Percentiles rank a stretch among this genome's conserved stretches.
phyloP scores from a whole-genome alignment of 2,797 vertebrate species.

The Acanthurus leucopareius region DNA sequence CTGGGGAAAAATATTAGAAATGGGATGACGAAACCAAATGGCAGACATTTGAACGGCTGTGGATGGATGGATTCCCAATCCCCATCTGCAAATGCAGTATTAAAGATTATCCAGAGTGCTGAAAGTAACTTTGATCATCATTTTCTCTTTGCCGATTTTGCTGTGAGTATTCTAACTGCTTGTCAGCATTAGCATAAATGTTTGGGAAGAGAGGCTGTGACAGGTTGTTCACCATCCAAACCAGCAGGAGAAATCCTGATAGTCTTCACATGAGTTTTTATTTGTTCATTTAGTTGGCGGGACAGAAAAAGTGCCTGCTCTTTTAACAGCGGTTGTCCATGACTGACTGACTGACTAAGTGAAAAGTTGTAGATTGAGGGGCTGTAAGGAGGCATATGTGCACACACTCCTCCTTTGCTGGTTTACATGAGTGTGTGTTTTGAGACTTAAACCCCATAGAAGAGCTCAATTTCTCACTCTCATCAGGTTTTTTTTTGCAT shows the following conservation, averaged over 20 bases:
- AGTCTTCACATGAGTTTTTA: not conserved
- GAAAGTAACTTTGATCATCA: not conserved
- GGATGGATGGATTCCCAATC: slow-evolving; percentile 10
- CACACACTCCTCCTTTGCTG: too few species aligned
- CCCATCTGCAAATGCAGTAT: not conserved
- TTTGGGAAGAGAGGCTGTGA: not conserved
- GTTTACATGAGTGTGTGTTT: too few species aligned
- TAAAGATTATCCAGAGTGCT: slow-evolving; percentile 2
- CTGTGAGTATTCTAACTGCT: not conserved
- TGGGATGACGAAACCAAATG: slow-evolving; percentile 10
- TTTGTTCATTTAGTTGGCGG: not conserved
- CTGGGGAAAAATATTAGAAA: slow-evolving; percentile 1
- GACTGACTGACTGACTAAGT: too few species aligned
- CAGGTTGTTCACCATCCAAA: not conserved
- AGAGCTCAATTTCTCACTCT: too few species aligned
- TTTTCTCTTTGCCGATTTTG: not conserved
- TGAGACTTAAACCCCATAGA: too few species aligned
- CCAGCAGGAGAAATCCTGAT: not conserved
- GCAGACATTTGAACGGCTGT: slow-evolving; percentile 19
- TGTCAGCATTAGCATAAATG: not conserved
- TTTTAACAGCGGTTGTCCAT: too few species aligned
- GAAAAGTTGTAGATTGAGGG: too few species aligned
- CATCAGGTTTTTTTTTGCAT: too few species aligned
- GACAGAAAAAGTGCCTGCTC: too few species aligned
- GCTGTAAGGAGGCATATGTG: too few species aligned